These are phyloP conservation scores for Tyrannus savana DNA, from an alignment of 2,113 vertebrate genomes.

Conservation along the genomic window DNA sequence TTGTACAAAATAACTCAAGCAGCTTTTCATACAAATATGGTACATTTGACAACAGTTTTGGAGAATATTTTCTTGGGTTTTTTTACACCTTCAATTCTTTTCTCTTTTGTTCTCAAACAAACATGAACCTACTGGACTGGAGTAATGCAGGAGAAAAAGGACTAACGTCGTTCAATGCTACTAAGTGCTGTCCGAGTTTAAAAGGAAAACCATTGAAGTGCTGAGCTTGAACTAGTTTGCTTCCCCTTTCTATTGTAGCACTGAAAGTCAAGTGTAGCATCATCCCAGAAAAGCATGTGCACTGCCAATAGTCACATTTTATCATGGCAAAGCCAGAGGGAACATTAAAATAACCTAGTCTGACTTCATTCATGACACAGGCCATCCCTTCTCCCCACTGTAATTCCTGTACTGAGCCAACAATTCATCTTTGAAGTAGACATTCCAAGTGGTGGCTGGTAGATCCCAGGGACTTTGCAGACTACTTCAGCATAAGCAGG, in stretches of 20 bases:
- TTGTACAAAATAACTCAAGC: slow-evolving; percentile 81
- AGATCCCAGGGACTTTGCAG: background rate
- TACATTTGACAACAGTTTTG: slow-evolving; percentile 75
- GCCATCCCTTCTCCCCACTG: background rate
- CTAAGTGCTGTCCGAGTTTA: slow-evolving; percentile 47
- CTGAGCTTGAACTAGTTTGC: slow-evolving; percentile 1
- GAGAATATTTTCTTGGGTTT: slow-evolving; percentile 47
- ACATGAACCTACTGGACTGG: slow-evolving; percentile 44
- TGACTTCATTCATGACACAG: background rate
- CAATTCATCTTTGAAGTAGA: background rate
- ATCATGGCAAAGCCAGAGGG: background rate
- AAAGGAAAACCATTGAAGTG: slow-evolving; percentile 44
- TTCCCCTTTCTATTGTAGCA: background rate
- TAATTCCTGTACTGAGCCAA: background rate
- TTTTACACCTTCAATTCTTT: slow-evolving; percentile 64
- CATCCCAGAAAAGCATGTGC: background rate
- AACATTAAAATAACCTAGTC: background rate
- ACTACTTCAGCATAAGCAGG: background rate
- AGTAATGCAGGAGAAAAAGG: slow-evolving; percentile 40
- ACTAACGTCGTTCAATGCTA: background rate
- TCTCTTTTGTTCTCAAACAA: slow-evolving; percentile 65
- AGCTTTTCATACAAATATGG: slow-evolving; percentile 83
- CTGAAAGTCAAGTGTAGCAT: background rate
- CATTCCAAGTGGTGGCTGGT: background rate
- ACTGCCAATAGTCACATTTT: background rate